Base-by-base conservation (phyloP, 64 coral and sea anemone genomes). In the Orbicella faveolata region DNA sequence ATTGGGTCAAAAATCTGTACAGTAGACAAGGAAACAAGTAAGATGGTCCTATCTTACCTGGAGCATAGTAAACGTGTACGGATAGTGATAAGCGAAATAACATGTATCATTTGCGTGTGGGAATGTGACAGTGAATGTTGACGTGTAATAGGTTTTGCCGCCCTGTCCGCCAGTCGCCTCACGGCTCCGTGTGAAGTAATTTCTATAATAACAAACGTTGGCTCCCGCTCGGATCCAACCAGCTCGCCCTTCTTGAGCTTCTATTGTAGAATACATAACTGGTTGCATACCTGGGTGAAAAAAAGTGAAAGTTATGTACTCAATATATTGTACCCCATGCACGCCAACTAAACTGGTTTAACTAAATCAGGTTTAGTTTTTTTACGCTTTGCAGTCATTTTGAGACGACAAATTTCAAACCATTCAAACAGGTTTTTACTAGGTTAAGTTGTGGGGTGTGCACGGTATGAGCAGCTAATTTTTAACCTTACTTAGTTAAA, bases 201-300 rank as follows among this genome's bases (percentile, higher is more conserved):
- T 99, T 81, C 94, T 93, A 79, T 99, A 99, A 79, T 99, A 99
- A 88, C 97, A 99, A 18, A 99, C 89, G 77, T 93, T 95, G 26
- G 77, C 61, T 21, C 97, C 97, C 48, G 87, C 70, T 89, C 97
- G 83, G 51, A 96, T 74, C 97, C 97, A 99, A 0, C 97, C 93
- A 13, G 94, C 94, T 17, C 88, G 81, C 9, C 94, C 97, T 53
- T 97, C 92, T 51, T 78, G 73, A 2, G 97, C 97, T 35, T 96
- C 97, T 85, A 85, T 48, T 2, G 68, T 89, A 12, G 93, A 95
- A 79, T 94, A 99, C 86, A 99, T 84, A 6, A 99, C 88, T 33
- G 97, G 97, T 69, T 99, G 97, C 97, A 99, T 99, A 52, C 97
- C 97, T 99, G 23, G 13, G 0, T 52, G 44, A 8, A 89, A 13